Percentiles rank a stretch among this genome's conserved stretches.
Evolutionary conservation across 2,888 invertebrate genomes (phyloP).

Genomic region (Micoletzkya japonica): DNA sequence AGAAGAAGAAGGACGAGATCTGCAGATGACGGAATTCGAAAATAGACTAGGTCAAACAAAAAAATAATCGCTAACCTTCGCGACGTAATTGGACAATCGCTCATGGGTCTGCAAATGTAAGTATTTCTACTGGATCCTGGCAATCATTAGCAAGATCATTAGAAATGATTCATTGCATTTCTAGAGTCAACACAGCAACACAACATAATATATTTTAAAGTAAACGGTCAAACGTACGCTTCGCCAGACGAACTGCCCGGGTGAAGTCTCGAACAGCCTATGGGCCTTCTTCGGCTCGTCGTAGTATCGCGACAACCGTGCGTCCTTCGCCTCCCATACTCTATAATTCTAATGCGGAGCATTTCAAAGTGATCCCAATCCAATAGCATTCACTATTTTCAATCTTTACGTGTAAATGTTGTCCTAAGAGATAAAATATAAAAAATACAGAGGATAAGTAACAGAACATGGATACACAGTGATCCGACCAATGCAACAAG

Average conservation of each 20-base stretch:
- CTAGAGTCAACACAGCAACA: too few relatives aligned
- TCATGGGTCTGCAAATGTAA: conserved; percentile 39
- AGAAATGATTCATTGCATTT: too few relatives aligned
- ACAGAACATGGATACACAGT: too few relatives aligned
- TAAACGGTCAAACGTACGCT: conserved; percentile 37
- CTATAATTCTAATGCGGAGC: conserved; percentile 29
- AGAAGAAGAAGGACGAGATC: conserved; percentile 48
- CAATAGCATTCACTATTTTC: background rate
- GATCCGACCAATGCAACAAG: too few relatives aligned
- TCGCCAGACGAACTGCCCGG: conserved; percentile 47
- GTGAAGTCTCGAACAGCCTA: conserved; percentile 45
- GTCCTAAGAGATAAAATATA: too few relatives aligned
- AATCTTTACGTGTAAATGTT: too few relatives aligned
- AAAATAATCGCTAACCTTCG: conserved; percentile 34
- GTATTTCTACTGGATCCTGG: too few relatives aligned
- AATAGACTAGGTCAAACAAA: background rate
- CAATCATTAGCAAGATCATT: too few relatives aligned
- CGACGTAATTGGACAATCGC: conserved; percentile 37
- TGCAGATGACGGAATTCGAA: background rate
- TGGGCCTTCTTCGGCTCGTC: conserved; percentile 44
- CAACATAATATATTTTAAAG: background rate
- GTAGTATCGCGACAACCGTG: conserved; percentile 50
- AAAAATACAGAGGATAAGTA: too few relatives aligned
- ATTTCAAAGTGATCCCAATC: background rate
- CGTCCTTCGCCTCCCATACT: conserved; percentile 54